A percentile compares a stretch with the other conserved stretches of the same genome.
Evolutionary conservation across 2,113 vertebrate species (phyloP).

Genomic region (Oxyruncus cristatus): DNA sequence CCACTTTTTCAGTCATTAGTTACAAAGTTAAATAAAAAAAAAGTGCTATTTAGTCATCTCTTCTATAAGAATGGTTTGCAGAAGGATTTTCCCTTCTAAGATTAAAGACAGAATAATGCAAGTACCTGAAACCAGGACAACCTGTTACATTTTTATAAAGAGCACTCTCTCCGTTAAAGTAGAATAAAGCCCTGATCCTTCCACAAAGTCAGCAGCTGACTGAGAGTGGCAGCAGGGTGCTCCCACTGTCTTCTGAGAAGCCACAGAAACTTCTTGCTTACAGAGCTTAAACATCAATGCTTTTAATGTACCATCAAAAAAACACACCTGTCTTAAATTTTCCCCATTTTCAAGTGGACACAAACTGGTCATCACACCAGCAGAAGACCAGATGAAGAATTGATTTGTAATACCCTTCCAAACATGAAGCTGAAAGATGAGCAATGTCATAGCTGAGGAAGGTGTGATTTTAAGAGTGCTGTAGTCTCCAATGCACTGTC

Average conservation of each 20-base stretch:
- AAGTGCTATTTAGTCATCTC: neutral
- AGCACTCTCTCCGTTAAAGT: neutral
- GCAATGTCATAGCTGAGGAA: neutral
- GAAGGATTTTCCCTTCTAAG: neutral
- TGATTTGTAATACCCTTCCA: neutral
- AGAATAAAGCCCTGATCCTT: neutral
- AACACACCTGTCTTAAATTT: neutral
- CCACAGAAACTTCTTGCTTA: neutral
- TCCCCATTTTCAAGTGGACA: neutral
- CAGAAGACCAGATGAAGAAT: neutral
- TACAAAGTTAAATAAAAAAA: neutral
- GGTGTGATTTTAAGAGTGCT: neutral
- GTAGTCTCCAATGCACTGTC: neutral
- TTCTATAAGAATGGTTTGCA: neutral
- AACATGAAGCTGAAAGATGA: neutral
- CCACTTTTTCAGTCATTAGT: neutral
- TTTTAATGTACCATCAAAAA: neutral
- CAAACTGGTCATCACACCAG: neutral
- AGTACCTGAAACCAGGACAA: neutral
- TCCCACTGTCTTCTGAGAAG: neutral
- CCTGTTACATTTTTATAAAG: neutral
- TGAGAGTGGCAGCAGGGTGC: neutral
- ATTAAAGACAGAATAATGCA: neutral
- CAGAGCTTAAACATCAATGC: rapidly evolving
- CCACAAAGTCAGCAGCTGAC: neutral